A percentile compares a stretch with the other conserved stretches of the same genome.
Evolutionary conservation across 2,797 vertebrate genomes (phyloP).

Genomic region (Thamnophis elegans): DNA sequence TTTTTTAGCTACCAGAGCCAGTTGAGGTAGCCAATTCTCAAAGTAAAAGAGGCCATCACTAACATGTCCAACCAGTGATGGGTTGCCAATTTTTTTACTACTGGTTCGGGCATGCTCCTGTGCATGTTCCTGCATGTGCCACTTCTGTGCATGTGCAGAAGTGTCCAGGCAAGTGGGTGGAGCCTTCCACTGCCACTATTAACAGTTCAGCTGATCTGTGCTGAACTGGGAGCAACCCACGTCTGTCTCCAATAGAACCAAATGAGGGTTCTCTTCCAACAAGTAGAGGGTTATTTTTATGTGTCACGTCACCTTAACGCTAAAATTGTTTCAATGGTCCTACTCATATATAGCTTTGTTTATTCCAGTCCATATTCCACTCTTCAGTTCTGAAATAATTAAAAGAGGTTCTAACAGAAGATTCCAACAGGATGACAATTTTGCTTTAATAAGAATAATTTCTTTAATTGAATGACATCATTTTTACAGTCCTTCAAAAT

Average conservation of each 20-base stretch:
- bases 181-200: no score
- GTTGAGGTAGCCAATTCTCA: neutral
- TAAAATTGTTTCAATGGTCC: neutral
- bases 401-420: neutral
- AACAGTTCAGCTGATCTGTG: no score
- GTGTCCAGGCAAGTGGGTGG: no score
- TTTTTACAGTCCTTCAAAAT: neutral
- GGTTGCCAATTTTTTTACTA: no score
- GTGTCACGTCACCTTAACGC: neutral
- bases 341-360: neutral
- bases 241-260: neutral
- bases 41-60: neutral
- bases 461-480: neutral
- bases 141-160: no score
- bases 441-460: neutral
- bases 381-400: neutral
- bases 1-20: neutral
- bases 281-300: neutral
- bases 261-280: neutral
- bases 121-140: no score
- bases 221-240: no score
- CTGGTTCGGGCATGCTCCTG: no score
- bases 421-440: neutral
- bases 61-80: neutral
- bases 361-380: neutral